Evolutionary conservation across 30 jellyfish, hydroid and myxozoan genomes (phyloP).

Genomic region (Aurelia sp.): DNA sequence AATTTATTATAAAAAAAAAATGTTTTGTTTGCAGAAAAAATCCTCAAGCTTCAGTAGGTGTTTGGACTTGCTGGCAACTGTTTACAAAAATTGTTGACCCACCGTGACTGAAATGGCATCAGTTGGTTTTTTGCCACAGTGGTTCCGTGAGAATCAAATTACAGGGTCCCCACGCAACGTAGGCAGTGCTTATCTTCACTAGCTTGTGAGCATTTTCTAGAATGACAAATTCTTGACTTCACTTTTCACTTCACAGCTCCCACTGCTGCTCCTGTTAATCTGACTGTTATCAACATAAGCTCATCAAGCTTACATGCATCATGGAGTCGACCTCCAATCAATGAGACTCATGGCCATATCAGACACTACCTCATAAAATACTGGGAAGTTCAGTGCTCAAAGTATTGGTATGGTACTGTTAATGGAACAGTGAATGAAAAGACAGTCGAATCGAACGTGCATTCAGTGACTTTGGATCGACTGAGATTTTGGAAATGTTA

Average conservation of each 20-base stretch:
- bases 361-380: neutral
- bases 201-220: neutral
- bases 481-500: constrained; percentile 39
- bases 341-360: neutral
- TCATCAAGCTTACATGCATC: neutral
- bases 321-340: neutral
- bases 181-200: neutral
- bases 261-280: neutral
- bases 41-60: too few relatives aligned
- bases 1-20: too few relatives aligned
- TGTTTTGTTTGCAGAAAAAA: too few relatives aligned
- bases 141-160: too few relatives aligned
- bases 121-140: too few relatives aligned
- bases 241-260: too few relatives aligned
- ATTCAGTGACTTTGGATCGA: neutral
- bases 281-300: neutral
- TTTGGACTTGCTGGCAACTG: too few relatives aligned
- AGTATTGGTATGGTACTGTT: neutral
- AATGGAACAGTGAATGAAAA: neutral
- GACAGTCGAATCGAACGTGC: neutral
- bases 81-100: too few relatives aligned
- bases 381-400: neutral
- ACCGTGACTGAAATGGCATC: too few relatives aligned
- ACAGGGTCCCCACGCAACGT: too few relatives aligned
- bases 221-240: too few relatives aligned